Evolutionary conservation across 2,113 vertebrate species (phyloP).

Genomic region (Actenoides hombroni): DNA sequence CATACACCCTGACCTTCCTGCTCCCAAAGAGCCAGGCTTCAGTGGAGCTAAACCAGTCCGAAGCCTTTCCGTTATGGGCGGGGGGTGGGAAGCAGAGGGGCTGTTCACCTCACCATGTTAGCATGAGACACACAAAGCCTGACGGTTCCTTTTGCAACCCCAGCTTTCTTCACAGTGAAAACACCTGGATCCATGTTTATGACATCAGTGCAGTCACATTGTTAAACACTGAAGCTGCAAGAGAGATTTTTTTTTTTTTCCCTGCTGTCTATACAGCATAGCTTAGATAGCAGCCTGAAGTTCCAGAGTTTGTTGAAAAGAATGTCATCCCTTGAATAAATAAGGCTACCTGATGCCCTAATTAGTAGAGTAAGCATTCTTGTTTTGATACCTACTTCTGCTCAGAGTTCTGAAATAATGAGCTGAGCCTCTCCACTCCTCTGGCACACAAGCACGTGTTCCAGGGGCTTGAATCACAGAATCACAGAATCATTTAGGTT

Average conservation of each 20-base stretch:
- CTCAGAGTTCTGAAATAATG: conserved; percentile 37
- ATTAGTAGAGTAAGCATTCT: conserved; percentile 30
- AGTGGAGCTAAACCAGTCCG: background rate
- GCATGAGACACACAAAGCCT: background rate
- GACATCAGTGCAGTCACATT: background rate
- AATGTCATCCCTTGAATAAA: conserved; percentile 2
- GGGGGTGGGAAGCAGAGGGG: background rate
- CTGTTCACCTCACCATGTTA: background rate
- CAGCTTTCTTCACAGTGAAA: background rate
- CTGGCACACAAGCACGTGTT: background rate
- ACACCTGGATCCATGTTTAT: background rate
- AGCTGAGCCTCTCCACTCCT: background rate
- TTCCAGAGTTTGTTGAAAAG: conserved; percentile 29
- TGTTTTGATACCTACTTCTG: background rate
- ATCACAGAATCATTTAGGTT: too few species aligned
- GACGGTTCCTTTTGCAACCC: background rate
- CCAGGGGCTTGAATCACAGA: background rate
- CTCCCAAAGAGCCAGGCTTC: background rate
- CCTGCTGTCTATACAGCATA: background rate
- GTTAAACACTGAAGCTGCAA: background rate
- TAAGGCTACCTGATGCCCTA: background rate
- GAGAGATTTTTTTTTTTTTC: background rate
- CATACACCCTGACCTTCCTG: background rate
- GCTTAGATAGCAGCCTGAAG: background rate
- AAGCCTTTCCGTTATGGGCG: background rate